A percentile compares a stretch with the other conserved stretches of the same genome.
Evolutionary conservation across 2,113 vertebrate genomes (phyloP).

Genomic region (Anoura caudifer): DNA sequence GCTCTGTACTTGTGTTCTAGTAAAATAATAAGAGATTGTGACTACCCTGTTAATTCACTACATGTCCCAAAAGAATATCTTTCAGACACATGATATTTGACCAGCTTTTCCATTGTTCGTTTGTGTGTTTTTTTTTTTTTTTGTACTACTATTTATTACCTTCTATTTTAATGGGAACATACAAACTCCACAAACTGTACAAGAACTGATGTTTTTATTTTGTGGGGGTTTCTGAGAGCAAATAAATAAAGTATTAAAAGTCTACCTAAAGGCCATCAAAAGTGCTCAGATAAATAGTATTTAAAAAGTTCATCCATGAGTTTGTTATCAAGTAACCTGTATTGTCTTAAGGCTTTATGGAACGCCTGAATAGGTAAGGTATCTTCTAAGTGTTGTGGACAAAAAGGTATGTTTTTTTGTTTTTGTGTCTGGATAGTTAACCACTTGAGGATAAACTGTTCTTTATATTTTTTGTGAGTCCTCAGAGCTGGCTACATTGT

Average conservation of each 20-base stretch:
- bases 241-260: not conserved
- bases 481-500: not conserved
- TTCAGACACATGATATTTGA: not conserved
- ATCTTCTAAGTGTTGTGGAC: not conserved
- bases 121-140: not conserved
- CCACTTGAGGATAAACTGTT: not conserved
- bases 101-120: not conserved
- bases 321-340: not conserved
- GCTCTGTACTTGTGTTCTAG: not conserved
- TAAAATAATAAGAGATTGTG: not conserved
- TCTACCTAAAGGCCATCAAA: not conserved
- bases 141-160: not conserved
- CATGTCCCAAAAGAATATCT: not conserved
- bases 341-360: not conserved
- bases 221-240: not conserved
- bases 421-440: not conserved
- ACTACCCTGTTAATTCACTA: not conserved
- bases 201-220: not conserved
- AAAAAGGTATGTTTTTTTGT: not conserved
- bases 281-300: not conserved
- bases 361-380: not conserved
- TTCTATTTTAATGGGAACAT: not conserved
- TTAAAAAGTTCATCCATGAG: not conserved
- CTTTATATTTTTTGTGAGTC: not conserved
- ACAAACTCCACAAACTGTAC: not conserved